Evolutionary conservation across 2,113 vertebrate species (phyloP).

Genomic region (Pseudolaguvia tuberculata): DNA sequence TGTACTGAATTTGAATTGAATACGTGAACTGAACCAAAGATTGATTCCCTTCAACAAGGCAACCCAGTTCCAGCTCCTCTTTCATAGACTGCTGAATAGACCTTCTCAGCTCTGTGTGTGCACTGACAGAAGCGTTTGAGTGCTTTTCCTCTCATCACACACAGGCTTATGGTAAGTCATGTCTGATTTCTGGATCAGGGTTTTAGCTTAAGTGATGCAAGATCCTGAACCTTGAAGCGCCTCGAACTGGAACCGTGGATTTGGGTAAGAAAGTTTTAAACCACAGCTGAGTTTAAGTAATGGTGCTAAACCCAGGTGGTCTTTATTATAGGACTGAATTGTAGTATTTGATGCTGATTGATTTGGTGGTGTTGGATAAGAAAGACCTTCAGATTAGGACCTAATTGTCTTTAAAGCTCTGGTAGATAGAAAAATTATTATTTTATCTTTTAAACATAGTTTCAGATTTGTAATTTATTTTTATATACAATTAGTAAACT

Average conservation of each 20-base stretch:
- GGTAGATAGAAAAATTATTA: no score
- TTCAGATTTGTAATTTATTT: no score
- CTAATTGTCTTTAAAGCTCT: neutral
- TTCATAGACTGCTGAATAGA: slow-evolving; percentile 38
- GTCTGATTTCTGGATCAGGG: neutral
- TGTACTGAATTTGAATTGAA: neutral
- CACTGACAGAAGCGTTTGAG: neutral
- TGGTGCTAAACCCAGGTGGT: neutral
- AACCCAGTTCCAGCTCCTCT: slow-evolving; percentile 26
- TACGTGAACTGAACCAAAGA: neutral
- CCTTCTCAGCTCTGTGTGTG: neutral
- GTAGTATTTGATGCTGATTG: neutral
- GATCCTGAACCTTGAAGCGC: neutral
- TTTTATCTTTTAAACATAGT: no score
- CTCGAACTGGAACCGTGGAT: neutral
- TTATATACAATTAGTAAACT: neutral
- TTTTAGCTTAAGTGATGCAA: neutral
- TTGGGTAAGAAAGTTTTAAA: neutral
- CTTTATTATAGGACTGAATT: neutral
- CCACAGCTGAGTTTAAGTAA: no score
- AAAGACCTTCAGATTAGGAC: neutral
- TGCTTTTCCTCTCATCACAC: slow-evolving; percentile 13
- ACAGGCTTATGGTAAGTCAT: slow-evolving; percentile 14
- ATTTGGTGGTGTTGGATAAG: neutral
- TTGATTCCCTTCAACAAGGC: neutral